Base-by-base conservation (phyloP, 2,113 vertebrate species). In the Gorilla gorilla region DNA sequence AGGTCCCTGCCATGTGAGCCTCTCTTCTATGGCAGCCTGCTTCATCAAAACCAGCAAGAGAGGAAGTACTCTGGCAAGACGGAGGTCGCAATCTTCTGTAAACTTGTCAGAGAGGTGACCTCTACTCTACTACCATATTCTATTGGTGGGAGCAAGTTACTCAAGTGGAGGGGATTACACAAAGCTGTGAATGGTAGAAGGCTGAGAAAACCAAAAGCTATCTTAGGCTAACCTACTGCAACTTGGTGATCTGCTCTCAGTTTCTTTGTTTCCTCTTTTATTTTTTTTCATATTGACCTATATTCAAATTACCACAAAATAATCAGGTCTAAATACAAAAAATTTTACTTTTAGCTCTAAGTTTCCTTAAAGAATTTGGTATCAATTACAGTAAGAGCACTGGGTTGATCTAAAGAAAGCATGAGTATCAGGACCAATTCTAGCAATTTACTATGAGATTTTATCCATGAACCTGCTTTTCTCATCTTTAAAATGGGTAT, bases 401-500 rank as follows among this genome's bases (percentile, higher is more conserved):
- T 55, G 27, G 16, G 17, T 45, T 72, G 9, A 64, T 13, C n/a
- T 8, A 80, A 27, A 94, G 38, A 96, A 94, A 73, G 13, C 76
- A 76, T 45, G 38, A 84, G 11, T 64, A 73, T 6, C 43, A 88
- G 27, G 64, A 35, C 25, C 25, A 57, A 45, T 78, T 96, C 35
- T 78, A 43, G 32, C 52, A 30, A 70, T 72, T 57, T 72, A 57
- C 3, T 59, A 43, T 79, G 32, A 93, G 20, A 38, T 76, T 97
- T 79, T 91, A 90, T 73, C 3, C 22, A 75, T 82, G 35, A 89
- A 66, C 13, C 40, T 96, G 64, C 78, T 55, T 92, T 89, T 79
- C 79, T 94, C 83, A 68, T 94, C 45, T 95, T 70, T 85, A 27
- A 81, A 97, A 79, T 78, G 17, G 32, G 12, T 45, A 48, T 70